Evolutionary conservation across 2,113 vertebrate species (phyloP), one percentile per base, ranked within the genome.

Genomic region (Elanus axillaris): DNA sequence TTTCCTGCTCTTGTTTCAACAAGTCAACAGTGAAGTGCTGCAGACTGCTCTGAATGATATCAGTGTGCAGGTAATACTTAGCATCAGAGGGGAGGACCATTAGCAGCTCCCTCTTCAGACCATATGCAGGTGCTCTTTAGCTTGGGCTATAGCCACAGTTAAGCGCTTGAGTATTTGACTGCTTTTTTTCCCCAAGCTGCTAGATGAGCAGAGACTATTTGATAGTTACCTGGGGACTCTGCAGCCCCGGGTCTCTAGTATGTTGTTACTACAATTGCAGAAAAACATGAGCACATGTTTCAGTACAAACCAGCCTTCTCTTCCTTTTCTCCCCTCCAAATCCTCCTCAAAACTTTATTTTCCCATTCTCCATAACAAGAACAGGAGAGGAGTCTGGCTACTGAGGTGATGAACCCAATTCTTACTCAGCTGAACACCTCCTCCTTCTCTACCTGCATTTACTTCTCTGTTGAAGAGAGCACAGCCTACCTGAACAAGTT

Each of bases 1-100:
- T 34, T 93, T 92, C 48, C 62, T 94, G 34, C 32, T 95, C 40
- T 55, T 96, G 50, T 92, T 96, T 45, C 84, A 82, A 52, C 55
- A 82, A 34, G 63, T 95, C 27, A 38, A 19, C 50, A 34, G 74
- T 20, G 45, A 87, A 55, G 92, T 77, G 19, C 53, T 97, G 50
- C 76, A 76, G 52, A 34, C 17, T 21, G 71, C 92, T 45, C 42
- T 96, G 62, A 66, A 81, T 19, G 26, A 66, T 22, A 62, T 96
- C 59, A 90, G 66, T 2, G 9, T 83, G 52, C 77, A 96, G 92
- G 95, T 96, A 90, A 75, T 34, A 27, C n/a, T 20, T 3, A 20
- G 18, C 9, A 13, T 10, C 38, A 58, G 50, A 25, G 42, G 9
- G 18, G 27, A 40, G n/a, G 20, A 62, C 29, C 34, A 31, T 7